Conservation (phyloP, 1,140 invertebrate species). For the Heliconius hewitsoni region DNA sequence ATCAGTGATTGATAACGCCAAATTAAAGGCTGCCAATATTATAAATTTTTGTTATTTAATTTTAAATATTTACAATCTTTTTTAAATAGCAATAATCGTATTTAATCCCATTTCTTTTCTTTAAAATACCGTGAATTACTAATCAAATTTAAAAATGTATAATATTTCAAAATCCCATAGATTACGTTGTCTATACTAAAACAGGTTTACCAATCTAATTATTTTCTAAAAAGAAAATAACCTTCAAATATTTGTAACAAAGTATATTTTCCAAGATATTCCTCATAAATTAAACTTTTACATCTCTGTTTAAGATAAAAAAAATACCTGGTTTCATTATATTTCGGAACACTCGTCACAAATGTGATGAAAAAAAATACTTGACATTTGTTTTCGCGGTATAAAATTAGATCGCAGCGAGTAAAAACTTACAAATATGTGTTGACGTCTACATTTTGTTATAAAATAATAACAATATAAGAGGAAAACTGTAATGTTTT, state of each 20-base stretch:
- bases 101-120: no score
- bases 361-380: slow-evolving; percentile 22
- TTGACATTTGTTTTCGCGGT: slow-evolving; percentile 66
- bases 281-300: not conserved
- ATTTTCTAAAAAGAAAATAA: slow-evolving; percentile 34
- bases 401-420: slow-evolving; percentile 44
- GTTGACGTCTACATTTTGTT: slow-evolving; percentile 60
- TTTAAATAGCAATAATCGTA: not conserved
- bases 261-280: slow-evolving; percentile 2
- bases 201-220: slow-evolving; percentile 29
- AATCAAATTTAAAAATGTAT: not conserved
- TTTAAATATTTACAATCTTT: not conserved
- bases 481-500: slow-evolving; percentile 29
- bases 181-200: slow-evolving; percentile 25
- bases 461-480: slow-evolving; percentile 36
- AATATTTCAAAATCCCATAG: not conserved
- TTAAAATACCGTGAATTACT: not conserved
- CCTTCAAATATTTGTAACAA: slow-evolving; percentile 22
- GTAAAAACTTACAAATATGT: slow-evolving; percentile 47
- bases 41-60: not conserved
- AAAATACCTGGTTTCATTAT: not conserved
- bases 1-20: not conserved
- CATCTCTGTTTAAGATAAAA: not conserved
- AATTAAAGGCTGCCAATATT: not conserved
- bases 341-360: not conserved